Percentiles rank a stretch among this genome's conserved stretches.
Conservation (phyloP, 2,888 invertebrate species). For the Drosophila rubida region DNA sequence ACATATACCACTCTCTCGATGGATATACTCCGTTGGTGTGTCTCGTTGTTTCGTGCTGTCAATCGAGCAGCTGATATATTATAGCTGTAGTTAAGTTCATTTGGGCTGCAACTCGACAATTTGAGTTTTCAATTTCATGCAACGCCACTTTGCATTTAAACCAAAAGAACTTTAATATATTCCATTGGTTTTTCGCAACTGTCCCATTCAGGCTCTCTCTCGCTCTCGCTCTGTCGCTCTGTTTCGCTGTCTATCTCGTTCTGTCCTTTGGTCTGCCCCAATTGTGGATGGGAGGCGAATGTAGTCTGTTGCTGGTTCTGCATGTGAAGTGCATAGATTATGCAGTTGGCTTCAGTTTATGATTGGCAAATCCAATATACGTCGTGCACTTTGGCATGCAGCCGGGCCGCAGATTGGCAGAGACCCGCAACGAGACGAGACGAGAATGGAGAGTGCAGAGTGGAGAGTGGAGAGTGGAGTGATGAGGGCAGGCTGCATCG, state of each 20-base stretch:
- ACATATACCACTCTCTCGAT: too few species aligned
- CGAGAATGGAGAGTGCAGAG: not conserved
- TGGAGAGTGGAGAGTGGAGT: not conserved
- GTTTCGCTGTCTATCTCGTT: constrained; percentile 7
- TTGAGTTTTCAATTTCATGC: constrained; percentile 58
- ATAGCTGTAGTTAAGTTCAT: constrained; percentile 22
- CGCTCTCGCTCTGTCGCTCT: not conserved
- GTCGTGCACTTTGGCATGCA: constrained; percentile 76
- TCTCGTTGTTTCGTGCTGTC: not conserved
- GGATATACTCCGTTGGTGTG: not conserved
- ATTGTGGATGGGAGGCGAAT: constrained; percentile 8
- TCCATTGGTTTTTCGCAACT: constrained; percentile 49
- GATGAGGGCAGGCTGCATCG: not conserved
- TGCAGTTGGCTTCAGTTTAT: constrained; percentile 81
- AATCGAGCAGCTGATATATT: not conserved
- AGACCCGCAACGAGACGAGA: constrained; percentile 11
- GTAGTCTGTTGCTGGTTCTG: constrained; percentile 43
- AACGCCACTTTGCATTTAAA: constrained; percentile 59
- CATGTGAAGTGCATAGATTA: constrained; percentile 76
- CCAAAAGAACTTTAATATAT: constrained; percentile 56
- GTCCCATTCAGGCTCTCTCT: not conserved
- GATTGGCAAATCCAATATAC: constrained; percentile 79
- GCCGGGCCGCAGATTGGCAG: constrained; percentile 71
- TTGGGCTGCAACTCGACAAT: constrained; percentile 31
- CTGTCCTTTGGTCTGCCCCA: not conserved